Conservation (phyloP, 2,888 invertebrate species). For the Lathronympha strigana region DNA sequence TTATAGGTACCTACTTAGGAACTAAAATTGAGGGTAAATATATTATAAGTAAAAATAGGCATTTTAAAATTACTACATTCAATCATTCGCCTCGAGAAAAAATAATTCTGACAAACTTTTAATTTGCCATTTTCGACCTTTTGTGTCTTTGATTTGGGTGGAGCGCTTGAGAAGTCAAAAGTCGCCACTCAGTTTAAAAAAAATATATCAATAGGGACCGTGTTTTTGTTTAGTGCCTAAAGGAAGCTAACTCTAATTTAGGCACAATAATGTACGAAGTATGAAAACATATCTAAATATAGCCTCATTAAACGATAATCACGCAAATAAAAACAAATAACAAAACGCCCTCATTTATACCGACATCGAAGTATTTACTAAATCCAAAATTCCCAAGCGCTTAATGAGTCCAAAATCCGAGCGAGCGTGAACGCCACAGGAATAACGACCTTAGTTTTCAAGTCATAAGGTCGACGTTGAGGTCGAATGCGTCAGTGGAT, state of each 20-base stretch:
- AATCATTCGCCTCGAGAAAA: too few species aligned
- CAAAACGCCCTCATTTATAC: slow-evolving; percentile 57
- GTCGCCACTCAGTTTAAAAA: too few species aligned
- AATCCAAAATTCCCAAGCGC: slow-evolving; percentile 75
- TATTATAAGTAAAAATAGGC: too few species aligned
- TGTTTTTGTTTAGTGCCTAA: background rate
- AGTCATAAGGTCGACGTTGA: slow-evolving; percentile 62
- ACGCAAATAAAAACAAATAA: slow-evolving; percentile 29
- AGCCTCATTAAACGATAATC: slow-evolving; percentile 30
- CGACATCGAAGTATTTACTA: slow-evolving; percentile 68
- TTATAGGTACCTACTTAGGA: too few species aligned
- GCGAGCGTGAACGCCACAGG: slow-evolving; percentile 50
- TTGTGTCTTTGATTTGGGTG: too few species aligned
- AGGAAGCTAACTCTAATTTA: slow-evolving; percentile 1
- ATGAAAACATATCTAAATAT: slow-evolving; percentile 9
- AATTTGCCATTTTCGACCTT: too few species aligned
- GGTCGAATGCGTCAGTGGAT: slow-evolving; percentile 71
- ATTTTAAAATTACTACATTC: too few species aligned
- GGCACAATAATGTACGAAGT: background rate
- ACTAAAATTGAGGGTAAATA: too few species aligned
- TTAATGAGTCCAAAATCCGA: slow-evolving; percentile 77
- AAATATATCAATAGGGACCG: too few species aligned
- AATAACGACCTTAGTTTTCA: slow-evolving; percentile 55
- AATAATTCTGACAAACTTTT: too few species aligned
- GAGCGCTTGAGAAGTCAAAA: too few species aligned